These are phyloP conservation scores for Eilema sororculum DNA, from an alignment of 2,888 invertebrate genomes.

Conservation along the genomic window DNA sequence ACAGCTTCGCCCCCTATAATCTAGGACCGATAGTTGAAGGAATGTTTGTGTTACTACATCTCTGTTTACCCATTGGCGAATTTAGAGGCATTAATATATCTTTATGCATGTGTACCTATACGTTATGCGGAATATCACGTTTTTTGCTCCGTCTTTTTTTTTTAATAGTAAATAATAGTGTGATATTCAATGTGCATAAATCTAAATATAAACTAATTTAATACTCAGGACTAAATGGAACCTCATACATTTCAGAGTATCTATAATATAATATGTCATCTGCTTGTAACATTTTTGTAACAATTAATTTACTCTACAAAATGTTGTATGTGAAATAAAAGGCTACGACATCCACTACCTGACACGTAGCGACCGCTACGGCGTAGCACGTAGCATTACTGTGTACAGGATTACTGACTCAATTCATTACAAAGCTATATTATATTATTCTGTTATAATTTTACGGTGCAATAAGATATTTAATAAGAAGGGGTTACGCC, in stretches of 20 bases:
- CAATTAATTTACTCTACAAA: conserved; percentile 30
- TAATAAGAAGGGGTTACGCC: neutral
- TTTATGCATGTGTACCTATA: too few species aligned
- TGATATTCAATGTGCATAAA: too few species aligned
- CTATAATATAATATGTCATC: neutral
- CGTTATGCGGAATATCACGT: too few species aligned
- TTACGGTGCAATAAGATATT: neutral
- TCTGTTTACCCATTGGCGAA: too few species aligned
- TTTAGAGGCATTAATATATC: too few species aligned
- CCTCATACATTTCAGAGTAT: neutral
- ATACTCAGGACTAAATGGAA: neutral
- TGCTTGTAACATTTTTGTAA: neutral
- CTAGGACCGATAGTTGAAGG: too few species aligned
- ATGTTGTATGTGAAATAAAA: conserved; percentile 42
- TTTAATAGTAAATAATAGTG: too few species aligned
- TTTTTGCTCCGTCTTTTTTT: too few species aligned
- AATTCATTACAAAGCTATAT: conserved; percentile 36
- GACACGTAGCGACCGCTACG: conserved; percentile 61
- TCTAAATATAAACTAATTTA: neutral
- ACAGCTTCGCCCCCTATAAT: too few species aligned
- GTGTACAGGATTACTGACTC: conserved; percentile 48
- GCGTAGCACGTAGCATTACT: conserved; percentile 61
- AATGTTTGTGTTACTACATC: too few species aligned
- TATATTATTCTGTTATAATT: conserved; percentile 9
- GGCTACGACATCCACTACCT: conserved; percentile 47